These are phyloP conservation scores for Philereme transversata DNA, from an alignment of 2,888 invertebrate genomes.

Conservation along the genomic window DNA sequence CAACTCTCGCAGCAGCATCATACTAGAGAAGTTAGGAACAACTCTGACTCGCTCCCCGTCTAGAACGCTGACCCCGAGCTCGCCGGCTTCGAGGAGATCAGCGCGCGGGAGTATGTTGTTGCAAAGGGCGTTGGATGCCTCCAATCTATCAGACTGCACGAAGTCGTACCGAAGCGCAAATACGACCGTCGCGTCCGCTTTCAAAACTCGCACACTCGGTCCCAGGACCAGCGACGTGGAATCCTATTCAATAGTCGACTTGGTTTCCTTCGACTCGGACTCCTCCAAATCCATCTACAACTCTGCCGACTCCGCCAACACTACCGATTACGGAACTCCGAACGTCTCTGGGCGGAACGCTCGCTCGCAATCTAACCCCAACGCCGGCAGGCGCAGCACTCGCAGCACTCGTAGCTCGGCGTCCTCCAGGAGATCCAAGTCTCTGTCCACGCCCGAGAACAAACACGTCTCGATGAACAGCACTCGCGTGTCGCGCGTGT, in stretches of 20 bases:
- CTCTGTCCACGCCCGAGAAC: slow-evolving; percentile 55
- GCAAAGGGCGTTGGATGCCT: slow-evolving; percentile 47
- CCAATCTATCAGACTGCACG: slow-evolving; percentile 29
- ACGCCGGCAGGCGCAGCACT: slow-evolving; percentile 23
- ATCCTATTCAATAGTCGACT: slow-evolving; percentile 70
- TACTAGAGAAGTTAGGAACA: slow-evolving; percentile 49
- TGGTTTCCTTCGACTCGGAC: slow-evolving; percentile 64
- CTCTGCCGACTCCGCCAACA: slow-evolving; percentile 51
- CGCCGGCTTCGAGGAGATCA: slow-evolving; percentile 46
- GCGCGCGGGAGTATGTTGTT: slow-evolving; percentile 51
- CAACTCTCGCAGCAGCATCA: slow-evolving; percentile 56
- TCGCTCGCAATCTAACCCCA: slow-evolving; percentile 32
- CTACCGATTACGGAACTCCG: slow-evolving; percentile 49
- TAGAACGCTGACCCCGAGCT: slow-evolving; percentile 36
- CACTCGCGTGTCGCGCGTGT: slow-evolving; percentile 51
- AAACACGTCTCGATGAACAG: slow-evolving; percentile 52
- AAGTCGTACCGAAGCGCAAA: slow-evolving; percentile 37
- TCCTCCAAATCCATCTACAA: slow-evolving; percentile 53
- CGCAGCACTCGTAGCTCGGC: slow-evolving; percentile 34
- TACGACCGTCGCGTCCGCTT: slow-evolving; percentile 42
- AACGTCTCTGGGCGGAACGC: slow-evolving; percentile 36
- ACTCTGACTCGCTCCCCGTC: slow-evolving; percentile 29
- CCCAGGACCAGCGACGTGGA: slow-evolving; percentile 53
- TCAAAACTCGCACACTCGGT: slow-evolving; percentile 47
- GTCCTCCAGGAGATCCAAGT: slow-evolving; percentile 46